Evolutionary conservation across 2,797 vertebrate species (phyloP).

Genomic region (Geotrypetes seraphini): DNA sequence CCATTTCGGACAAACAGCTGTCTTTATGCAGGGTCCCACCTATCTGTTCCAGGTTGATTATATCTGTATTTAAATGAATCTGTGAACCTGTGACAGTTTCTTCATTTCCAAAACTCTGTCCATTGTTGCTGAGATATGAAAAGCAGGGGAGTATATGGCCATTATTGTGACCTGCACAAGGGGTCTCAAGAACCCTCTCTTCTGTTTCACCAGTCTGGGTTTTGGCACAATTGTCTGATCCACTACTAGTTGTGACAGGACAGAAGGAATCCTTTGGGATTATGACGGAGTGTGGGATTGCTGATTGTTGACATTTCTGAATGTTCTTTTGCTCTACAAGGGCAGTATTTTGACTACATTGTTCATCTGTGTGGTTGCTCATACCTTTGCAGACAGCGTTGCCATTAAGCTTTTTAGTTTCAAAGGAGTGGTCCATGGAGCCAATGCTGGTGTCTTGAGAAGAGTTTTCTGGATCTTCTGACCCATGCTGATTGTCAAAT

Average conservation of each 20-base stretch:
- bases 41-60: slow-evolving; percentile 32
- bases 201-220: slow-evolving; percentile 50
- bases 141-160: slow-evolving; percentile 53
- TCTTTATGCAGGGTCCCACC: slow-evolving; percentile 49
- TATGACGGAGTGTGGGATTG: slow-evolving; percentile 38
- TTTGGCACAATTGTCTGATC: slow-evolving; percentile 44
- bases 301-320: slow-evolving; percentile 33
- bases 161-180: slow-evolving; percentile 57
- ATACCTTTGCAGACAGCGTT: slow-evolving; percentile 53
- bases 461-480: slow-evolving; percentile 40
- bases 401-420: slow-evolving; percentile 62
- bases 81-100: slow-evolving; percentile 38
- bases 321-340: slow-evolving; percentile 31
- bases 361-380: slow-evolving; percentile 45
- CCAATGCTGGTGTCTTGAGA: slow-evolving; percentile 36
- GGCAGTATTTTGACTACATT: slow-evolving; percentile 27
- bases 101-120: slow-evolving; percentile 59
- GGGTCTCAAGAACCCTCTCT: slow-evolving; percentile 45
- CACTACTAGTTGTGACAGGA: slow-evolving; percentile 30
- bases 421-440: slow-evolving; percentile 47
- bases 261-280: slow-evolving; percentile 37
- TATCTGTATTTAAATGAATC: slow-evolving; percentile 38
- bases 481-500: slow-evolving; percentile 25
- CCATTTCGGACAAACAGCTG: slow-evolving; percentile 60
- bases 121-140: slow-evolving; percentile 56